phyloP scores from a whole-genome alignment of 2,888 invertebrate species.

The Serripes groenlandicus region DNA sequence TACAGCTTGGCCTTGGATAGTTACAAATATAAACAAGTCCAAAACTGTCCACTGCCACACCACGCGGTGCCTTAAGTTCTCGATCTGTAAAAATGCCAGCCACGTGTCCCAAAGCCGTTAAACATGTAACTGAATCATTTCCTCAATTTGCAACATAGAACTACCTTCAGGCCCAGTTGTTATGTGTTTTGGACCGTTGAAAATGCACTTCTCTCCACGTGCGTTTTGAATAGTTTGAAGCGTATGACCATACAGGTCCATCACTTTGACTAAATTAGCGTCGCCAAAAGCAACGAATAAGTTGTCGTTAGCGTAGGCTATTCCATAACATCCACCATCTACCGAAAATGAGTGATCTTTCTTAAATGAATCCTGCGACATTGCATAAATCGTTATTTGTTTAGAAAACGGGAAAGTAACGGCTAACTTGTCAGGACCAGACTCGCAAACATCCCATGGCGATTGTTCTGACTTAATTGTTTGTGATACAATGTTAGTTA shows the following conservation, averaged over 20 bases:
- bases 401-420: slow-evolving; percentile 13
- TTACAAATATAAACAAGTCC: slow-evolving; percentile 17
- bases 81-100: slow-evolving; percentile 12
- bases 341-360: slow-evolving; percentile 3
- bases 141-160: slow-evolving; percentile 11
- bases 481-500: slow-evolving; percentile 18
- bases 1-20: slow-evolving; percentile 8
- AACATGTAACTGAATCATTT: slow-evolving; percentile 10
- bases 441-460: slow-evolving; percentile 16
- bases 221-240: slow-evolving; percentile 7
- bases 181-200: slow-evolving; percentile 10
- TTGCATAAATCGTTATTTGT: slow-evolving; percentile 7
- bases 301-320: slow-evolving; percentile 10
- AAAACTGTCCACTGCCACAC: slow-evolving; percentile 12
- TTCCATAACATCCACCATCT: slow-evolving; percentile 16
- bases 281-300: slow-evolving; percentile 14
- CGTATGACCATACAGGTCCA: slow-evolving; percentile 11
- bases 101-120: slow-evolving; percentile 15
- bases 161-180: slow-evolving; percentile 11
- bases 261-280: slow-evolving; percentile 2
- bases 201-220: slow-evolving; percentile 9
- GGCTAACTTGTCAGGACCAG: neutral
- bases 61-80: slow-evolving; percentile 17
- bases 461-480: slow-evolving; percentile 12
- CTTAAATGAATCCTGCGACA: neutral